Percentiles rank a stretch among this genome's conserved stretches.
These are phyloP conservation scores for Neria commutata DNA, from an alignment of 2,888 invertebrate species.

Conservation along the genomic window DNA sequence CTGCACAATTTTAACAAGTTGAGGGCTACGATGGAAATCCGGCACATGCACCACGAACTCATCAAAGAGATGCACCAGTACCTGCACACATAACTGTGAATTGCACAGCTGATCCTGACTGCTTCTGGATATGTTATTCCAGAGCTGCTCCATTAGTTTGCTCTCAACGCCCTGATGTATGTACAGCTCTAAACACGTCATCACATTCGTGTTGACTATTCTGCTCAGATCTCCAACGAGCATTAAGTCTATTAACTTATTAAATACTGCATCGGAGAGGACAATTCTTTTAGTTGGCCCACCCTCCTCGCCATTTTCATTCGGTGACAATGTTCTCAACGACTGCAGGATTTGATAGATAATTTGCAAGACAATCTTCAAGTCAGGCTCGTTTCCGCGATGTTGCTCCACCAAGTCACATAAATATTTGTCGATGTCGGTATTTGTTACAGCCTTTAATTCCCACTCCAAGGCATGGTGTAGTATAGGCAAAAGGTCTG, in stretches of 20 bases:
- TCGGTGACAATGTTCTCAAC: no score
- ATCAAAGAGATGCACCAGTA: not conserved
- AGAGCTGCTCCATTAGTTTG: not conserved
- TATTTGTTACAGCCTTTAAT: not conserved
- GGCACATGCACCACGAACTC: not conserved
- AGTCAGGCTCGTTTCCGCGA: not conserved
- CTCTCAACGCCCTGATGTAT: no score
- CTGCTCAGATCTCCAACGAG: not conserved
- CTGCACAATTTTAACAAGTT: conserved; percentile 36
- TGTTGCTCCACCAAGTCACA: not conserved
- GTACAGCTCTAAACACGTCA: no score
- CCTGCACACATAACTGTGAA: no score
- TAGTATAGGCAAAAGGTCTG: not conserved
- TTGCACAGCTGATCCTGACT: no score
- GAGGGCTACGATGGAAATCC: conserved; percentile 15
- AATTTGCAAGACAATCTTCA: not conserved
- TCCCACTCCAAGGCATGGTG: not conserved
- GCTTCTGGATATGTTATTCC: not conserved
- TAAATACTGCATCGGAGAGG: no score
- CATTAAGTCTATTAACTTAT: not conserved
- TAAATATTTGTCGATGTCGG: not conserved
- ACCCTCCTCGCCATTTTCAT: not conserved
- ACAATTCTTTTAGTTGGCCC: no score
- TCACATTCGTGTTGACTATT: not conserved
- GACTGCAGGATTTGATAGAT: not conserved